Evolutionary conservation across 2,888 invertebrate species (phyloP).

Genomic region (Cancer borealis): DNA sequence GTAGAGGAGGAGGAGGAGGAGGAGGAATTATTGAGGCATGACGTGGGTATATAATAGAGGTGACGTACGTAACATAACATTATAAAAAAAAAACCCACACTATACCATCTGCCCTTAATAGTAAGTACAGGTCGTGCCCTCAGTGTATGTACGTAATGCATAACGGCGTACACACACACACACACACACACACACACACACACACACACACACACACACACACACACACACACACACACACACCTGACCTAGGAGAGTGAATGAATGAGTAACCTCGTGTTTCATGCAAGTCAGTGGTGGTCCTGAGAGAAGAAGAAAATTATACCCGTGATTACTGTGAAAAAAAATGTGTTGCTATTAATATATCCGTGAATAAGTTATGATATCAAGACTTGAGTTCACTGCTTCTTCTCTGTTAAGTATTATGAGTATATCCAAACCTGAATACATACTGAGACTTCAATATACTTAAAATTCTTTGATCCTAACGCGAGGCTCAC

Average conservation of each 20-base stretch:
- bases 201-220: constrained; percentile 35
- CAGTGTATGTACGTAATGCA: background rate
- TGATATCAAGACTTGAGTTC: background rate
- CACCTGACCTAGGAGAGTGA: background rate
- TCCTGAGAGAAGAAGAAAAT: background rate
- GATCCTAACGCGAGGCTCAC: background rate
- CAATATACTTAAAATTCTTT: background rate
- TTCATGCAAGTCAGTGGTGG: background rate
- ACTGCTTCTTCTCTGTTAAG: background rate
- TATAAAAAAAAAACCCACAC: background rate
- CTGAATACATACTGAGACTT: background rate
- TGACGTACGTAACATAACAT: background rate
- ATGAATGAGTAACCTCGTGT: background rate
- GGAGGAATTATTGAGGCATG: background rate
- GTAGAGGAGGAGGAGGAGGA: background rate
- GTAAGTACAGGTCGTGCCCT: background rate
- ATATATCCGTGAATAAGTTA: background rate
- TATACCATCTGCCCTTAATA: background rate
- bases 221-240: constrained; percentile 28
- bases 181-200: constrained; percentile 33
- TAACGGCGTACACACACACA: background rate
- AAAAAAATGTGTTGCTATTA: background rate
- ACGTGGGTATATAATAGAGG: background rate
- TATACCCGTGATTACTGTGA: background rate
- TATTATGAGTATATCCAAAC: background rate